Base-by-base conservation (phyloP, 2,797 vertebrate genomes). In the Cossypha heuglini region DNA sequence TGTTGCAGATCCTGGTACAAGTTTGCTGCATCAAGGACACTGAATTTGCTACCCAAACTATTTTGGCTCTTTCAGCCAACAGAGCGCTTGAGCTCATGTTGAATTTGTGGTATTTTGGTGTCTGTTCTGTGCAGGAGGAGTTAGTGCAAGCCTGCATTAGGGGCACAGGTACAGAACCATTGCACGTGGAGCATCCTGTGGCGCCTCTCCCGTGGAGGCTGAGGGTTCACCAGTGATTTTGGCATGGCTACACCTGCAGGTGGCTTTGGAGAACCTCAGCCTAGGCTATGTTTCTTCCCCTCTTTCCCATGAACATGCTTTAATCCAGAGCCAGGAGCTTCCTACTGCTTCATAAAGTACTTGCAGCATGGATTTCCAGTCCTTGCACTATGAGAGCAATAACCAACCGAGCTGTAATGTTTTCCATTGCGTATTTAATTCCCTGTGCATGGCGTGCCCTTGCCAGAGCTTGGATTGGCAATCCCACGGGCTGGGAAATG, bases 361-460 rank as follows among this genome's bases (percentile, higher is more conserved):
- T 94, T 42, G 37, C 54, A 83, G 80, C 79, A 81, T 75, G 0
- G 4, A 84, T 95, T 92, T 81, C 83, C 88, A 91, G 73, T 59
- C 92, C 48, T 40, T 86, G 79, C 51, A 15, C 88, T 84, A 35
- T 10, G 76, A 79, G 74, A 96, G 87, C 77, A 93, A 78, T 84
- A 95, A 86, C 69, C 86, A 83, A 78, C 29, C 1, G 3, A 90
- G 48, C 88, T 83, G 82, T 94, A 89, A 93, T 77, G 54, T 92
- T 95, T 97, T 95, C 94, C 85, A 72, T 91, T 96, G 91, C 82
- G n/a, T 37, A 64, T 86, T 89, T 88, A 55, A 86, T 66, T 92
- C 57, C 18, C 35, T 49, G 45, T 49, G 81, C 59, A 9, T 3
- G 5, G 31, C 1, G 5, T 83, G 68, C 43, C 58, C 20, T 81